Conservation (phyloP, 1,140 invertebrate species). For the Drosophila funebris region DNA sequence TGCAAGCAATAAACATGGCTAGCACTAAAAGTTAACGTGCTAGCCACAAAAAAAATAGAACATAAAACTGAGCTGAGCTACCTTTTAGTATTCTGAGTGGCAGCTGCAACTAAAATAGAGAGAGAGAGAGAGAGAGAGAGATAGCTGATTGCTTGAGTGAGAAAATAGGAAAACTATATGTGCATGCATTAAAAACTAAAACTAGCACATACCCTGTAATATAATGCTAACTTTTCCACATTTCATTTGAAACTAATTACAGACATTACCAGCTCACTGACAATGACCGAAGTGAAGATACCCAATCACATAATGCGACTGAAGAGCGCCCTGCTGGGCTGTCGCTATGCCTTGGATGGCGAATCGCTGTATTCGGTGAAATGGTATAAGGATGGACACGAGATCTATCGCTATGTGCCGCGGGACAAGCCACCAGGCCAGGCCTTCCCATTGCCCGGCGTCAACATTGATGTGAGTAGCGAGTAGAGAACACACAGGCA, state of each 20-base stretch:
- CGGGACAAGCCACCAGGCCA: constrained; percentile 89
- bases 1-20: constrained; percentile 17
- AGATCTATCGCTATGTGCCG: constrained; percentile 93
- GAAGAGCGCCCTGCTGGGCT: constrained; percentile 89
- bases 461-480: constrained; percentile 91
- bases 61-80: constrained; percentile 17
- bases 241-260: constrained; percentile 60
- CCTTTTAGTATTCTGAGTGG: not conserved
- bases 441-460: constrained; percentile 89
- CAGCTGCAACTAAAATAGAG: not conserved
- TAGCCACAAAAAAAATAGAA: constrained; percentile 12
- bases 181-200: constrained; percentile 53
- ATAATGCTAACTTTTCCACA: constrained; percentile 8
- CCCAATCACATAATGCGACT: constrained; percentile 88
- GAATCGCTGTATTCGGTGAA: constrained; percentile 93
- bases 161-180: constrained; percentile 51
- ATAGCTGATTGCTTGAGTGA: not conserved
- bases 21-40: constrained; percentile 33
- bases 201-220: not conserved
- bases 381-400: constrained; percentile 94
- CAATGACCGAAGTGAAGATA: constrained; percentile 88
- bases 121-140: not conserved
- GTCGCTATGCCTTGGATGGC: constrained; percentile 91
- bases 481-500: not conserved
- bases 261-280: constrained; percentile 85